Evolutionary conservation across 2,797 vertebrate genomes (phyloP), one percentile per base, ranked within the genome.

Genomic region (Mus caroli): DNA sequence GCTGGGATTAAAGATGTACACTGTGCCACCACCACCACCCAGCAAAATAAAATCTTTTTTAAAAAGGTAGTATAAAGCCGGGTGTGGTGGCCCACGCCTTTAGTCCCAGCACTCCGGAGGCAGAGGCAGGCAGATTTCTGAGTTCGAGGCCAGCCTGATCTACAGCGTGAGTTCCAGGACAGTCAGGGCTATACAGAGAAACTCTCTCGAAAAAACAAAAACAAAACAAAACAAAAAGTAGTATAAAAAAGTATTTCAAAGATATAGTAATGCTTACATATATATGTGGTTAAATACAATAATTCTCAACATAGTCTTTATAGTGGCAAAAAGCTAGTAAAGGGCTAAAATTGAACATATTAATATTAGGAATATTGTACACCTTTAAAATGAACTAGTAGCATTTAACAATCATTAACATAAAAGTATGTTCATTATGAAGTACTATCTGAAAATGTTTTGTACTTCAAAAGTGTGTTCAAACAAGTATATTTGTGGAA

Each of bases 351-450:
- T 43, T 69, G 50, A 92, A 64, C 56, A 62, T 64, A 52, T 13
- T 69, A 60, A 80, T 83, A 90, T 91, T 56, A 91, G 79, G 94
- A 69, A 26, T 85, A 8, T 94, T 50, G 6, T 60, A 56, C 24
- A 71, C 15, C 43, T 58, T 77, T 24, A 86, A 54, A 88, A 80
- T 34, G 28, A 94, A 88, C 22, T 86, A 52, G 71, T 78, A 62
- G 46, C 31, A 82, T 54, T 80, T 76, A 94, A 64, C 20, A 93
- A 31, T 19, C 8, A 56, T 90, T 90, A 84, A 69, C 76, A 22
- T 56, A 76, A 34, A 94, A 93, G 7, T 69, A 56, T 83, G 52
- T 69, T n/a, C 15, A 94, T 95, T 91, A 69, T 67, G 28, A 92
- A 86, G 28, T 86, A 46, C 58, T 80, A 62, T 60, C 43, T 93